Evolutionary conservation across 1,140 invertebrate genomes (phyloP).

Genomic region (Drosophila sechellia): DNA sequence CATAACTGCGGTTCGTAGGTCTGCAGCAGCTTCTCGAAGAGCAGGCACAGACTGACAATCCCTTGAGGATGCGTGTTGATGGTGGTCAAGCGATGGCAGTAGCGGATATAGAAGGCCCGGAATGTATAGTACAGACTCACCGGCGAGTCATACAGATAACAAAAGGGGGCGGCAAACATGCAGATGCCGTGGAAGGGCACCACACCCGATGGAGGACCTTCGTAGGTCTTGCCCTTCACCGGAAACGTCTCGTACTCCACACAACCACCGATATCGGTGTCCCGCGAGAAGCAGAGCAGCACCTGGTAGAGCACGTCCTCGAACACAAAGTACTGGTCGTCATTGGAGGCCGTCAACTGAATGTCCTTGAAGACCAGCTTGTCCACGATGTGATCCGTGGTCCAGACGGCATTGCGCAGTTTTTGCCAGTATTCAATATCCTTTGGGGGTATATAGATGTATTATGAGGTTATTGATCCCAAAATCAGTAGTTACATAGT

Average conservation of each 20-base stretch:
- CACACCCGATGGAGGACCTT: conserved; percentile 94
- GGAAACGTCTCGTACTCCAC: conserved; percentile 88
- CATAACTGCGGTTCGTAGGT: conserved; percentile 95
- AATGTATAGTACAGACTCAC: conserved; percentile 95
- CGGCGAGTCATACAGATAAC: conserved; percentile 96
- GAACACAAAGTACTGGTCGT: conserved; percentile 99
- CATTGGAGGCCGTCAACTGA: conserved; percentile 97
- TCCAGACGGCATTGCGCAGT: conserved; percentile 92
- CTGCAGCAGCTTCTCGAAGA: conserved; percentile 96
- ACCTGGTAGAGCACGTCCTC: conserved; percentile 98
- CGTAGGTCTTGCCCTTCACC: conserved; percentile 90
- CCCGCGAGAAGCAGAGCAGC: conserved; percentile 96
- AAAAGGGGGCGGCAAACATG: conserved; percentile 98
- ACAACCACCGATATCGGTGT: conserved; percentile 90
- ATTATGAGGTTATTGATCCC: fast-evolving
- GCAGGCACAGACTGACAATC: conserved; percentile 91
- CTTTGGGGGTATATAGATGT: conserved; percentile 84
- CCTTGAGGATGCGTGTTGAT: conserved; percentile 96
- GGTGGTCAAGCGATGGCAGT: conserved; percentile 95
- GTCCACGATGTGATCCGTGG: conserved; percentile 96
- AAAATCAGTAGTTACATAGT: conserved; percentile 57
- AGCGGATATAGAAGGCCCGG: conserved; percentile 95
- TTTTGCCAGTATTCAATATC: conserved; percentile 92
- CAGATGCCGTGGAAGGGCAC: conserved; percentile 98
- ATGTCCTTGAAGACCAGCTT: conserved; percentile 98